These are phyloP conservation scores for Pterobdella sp. DNA, from an alignment of 2,888 invertebrate genomes.

Conservation along the genomic window DNA sequence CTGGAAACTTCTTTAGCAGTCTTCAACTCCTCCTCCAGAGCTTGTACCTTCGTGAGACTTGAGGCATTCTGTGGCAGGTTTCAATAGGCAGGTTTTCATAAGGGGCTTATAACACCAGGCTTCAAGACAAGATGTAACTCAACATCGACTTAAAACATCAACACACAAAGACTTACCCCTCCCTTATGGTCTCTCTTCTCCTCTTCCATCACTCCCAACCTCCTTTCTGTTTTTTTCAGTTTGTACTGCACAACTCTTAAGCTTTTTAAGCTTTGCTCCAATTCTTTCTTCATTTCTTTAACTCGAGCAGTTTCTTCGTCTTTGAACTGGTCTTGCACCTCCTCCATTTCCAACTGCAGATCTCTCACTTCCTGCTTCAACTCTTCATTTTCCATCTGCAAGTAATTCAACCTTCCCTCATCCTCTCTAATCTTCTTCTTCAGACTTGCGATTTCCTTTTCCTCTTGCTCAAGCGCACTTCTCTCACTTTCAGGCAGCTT, in stretches of 20 bases:
- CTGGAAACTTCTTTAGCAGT: conserved; percentile 62
- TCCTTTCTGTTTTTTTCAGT: conserved; percentile 85
- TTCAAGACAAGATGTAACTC: background rate
- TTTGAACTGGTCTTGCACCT: conserved; percentile 80
- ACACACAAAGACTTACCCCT: conserved; percentile 35
- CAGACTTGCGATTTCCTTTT: conserved; percentile 49
- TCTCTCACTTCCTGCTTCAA: conserved; percentile 85
- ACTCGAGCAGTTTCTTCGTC: conserved; percentile 97
- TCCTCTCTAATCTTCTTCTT: conserved; percentile 76
- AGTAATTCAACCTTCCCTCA: conserved; percentile 80
- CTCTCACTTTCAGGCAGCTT: conserved; percentile 39
- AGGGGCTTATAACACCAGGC: no score
- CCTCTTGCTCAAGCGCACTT: conserved; percentile 34
- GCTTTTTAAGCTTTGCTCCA: conserved; percentile 93
- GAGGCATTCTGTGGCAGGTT: background rate
- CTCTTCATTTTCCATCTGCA: conserved; percentile 91
- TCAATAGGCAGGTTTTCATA: background rate
- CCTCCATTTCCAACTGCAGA: conserved; percentile 93
- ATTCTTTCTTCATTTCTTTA: conserved; percentile 75
- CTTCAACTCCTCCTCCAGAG: conserved; percentile 75
- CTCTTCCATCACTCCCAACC: conserved; percentile 65
- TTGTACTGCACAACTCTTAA: conserved; percentile 96
- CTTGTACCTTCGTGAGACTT: conserved; percentile 53
- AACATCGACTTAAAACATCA: background rate
- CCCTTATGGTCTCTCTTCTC: conserved; percentile 63